phyloP scores from a whole-genome alignment of 2,797 vertebrate genomes.

The Ctenochaetus hawaiiensis region DNA sequence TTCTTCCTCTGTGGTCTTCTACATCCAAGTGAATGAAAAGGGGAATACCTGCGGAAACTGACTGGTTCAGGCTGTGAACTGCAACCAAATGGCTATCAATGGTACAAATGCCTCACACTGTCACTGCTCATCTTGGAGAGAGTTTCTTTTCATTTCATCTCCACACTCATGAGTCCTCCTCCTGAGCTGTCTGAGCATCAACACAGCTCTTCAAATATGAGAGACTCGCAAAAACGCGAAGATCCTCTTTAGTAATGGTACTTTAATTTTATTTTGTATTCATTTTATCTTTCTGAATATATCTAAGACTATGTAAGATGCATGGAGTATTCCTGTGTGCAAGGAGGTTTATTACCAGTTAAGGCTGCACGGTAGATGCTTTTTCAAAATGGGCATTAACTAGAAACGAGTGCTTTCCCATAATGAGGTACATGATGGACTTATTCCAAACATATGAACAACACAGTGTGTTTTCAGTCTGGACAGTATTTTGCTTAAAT shows the following conservation, averaged over 20 bases:
- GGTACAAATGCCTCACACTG: conserved; percentile 10
- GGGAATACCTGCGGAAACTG: neutral
- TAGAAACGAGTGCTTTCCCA: conserved; percentile 8
- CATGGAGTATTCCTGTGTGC: conserved; percentile 5
- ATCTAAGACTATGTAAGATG: conserved; percentile 26
- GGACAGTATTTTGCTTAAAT: conserved; percentile 15
- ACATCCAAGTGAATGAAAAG: conserved; percentile 30
- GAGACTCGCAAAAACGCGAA: neutral
- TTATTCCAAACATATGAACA: conserved; percentile 3
- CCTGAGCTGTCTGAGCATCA: conserved; percentile 6
- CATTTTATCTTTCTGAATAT: conserved; percentile 57
- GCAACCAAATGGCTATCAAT: neutral
- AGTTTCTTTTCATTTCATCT: neutral
- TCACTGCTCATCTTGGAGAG: neutral
- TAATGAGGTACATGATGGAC: conserved; percentile 9
- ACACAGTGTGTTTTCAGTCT: conserved; percentile 8
- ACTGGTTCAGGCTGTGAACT: neutral
- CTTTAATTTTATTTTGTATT: conserved; percentile 41
- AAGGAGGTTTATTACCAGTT: neutral
- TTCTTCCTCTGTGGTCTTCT: conserved; percentile 13
- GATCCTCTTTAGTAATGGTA: conserved; percentile 39
- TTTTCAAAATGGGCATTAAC: conserved; percentile 28
- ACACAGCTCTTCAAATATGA: neutral
- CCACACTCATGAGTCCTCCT: neutral
- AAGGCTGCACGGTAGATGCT: neutral